Evolutionary conservation across 1,140 invertebrate genomes (phyloP), one percentile per base, ranked within the genome.

Genomic region (Hyles vespertilio): DNA sequence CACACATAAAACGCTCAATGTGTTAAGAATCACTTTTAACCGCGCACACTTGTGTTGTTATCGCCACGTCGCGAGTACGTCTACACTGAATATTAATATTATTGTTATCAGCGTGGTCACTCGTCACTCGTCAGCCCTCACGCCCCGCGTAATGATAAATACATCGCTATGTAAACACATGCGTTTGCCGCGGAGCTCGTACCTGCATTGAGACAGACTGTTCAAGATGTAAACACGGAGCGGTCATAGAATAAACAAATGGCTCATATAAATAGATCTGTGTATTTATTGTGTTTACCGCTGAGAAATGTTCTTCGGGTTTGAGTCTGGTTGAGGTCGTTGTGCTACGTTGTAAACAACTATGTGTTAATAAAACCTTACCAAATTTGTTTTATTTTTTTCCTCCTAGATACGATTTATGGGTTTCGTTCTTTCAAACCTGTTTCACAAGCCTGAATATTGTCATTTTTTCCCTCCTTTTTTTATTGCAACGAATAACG

Each of bases 21-120:
- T 46, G 11, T 46, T 46, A 10, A 46, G 3, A 11, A 46, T 46
- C 11, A 46, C 44, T 10, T 8, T 3, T 46, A n/a, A n/a, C 11
- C 44, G 11, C 6, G 44, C 9, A 46, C 44, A 46, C 11, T 46
- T 10, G 11, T 46, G 11, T 11, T 10, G 9, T 46, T 9, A 46
- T 11, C 11, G 44, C 44, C 44, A 46, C 44, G 44, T 46, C 11
- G 11, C 11, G 11, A 46, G 22, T 22, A 46, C 44, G 7, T 46
- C 11, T 46, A 46, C 9, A 46, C 3, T 46, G 9, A 46, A 46
- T 46, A 46, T 46, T 46, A 11, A 10, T 10, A 11, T 10, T 46
- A 46, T 9, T 49, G 63, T 71, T 74, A 74, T 74, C 69, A 69
- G 59, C 54, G 49, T 58, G 63, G 43, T 56, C 65, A 58, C 61